Conservation (phyloP, 2,113 vertebrate genomes). For the Noturus placidus region DNA sequence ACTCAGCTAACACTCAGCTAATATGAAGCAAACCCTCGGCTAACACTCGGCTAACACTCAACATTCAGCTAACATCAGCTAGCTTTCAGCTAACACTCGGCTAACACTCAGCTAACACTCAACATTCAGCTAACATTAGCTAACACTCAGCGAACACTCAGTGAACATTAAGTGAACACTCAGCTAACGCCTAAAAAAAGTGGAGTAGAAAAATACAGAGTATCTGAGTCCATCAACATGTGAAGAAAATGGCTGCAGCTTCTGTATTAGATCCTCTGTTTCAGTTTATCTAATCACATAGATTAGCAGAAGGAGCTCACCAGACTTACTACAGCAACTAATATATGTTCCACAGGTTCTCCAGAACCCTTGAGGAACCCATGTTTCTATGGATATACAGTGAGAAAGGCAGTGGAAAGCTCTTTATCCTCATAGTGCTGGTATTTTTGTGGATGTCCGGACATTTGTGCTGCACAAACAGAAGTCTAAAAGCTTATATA, state of each 20-base stretch:
- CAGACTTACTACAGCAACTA: neutral
- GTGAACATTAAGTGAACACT: neutral
- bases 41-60: too few relatives aligned
- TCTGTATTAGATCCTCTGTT: neutral
- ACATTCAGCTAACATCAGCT: too few relatives aligned
- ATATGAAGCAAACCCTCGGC: too few relatives aligned
- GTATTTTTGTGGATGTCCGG: neutral
- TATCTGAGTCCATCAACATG: neutral
- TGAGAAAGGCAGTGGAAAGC: too few relatives aligned
- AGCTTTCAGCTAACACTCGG: too few relatives aligned
- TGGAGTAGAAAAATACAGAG: neutral
- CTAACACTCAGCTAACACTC: too few relatives aligned
- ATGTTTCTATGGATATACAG: neutral
- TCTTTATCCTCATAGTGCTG: neutral
- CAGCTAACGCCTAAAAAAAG: neutral
- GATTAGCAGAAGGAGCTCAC: neutral
- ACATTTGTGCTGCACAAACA: constrained; percentile 30
- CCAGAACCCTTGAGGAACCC: neutral
- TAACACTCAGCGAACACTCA: too few relatives aligned
- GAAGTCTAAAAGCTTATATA: constrained; percentile 16
- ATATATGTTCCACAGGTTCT: neutral
- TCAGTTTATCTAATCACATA: neutral
- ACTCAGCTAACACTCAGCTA: too few relatives aligned
- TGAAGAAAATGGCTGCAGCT: neutral
- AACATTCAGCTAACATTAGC: too few relatives aligned